These are phyloP conservation scores for Sebastes alutus DNA, from an alignment of 2,797 vertebrate genomes.

Conservation along the genomic window DNA sequence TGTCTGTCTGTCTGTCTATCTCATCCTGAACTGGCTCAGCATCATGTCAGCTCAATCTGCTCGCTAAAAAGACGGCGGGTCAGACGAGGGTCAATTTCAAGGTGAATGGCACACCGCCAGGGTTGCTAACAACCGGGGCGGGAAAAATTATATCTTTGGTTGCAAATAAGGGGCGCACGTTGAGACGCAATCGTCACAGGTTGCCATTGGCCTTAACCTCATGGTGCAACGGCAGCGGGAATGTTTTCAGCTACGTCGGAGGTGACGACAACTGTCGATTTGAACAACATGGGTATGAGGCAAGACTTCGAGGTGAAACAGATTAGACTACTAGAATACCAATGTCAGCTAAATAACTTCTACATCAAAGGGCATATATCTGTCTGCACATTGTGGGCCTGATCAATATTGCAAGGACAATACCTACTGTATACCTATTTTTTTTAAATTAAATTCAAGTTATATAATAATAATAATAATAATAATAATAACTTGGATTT, in stretches of 20 bases:
- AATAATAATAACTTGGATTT: no score
- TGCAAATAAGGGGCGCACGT: no score
- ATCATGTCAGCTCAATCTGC: not conserved
- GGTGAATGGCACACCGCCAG: no score
- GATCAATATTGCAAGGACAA: not conserved
- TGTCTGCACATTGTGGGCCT: not conserved
- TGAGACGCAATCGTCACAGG: accelerated
- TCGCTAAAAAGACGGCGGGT: not conserved
- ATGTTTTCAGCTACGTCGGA: no score
- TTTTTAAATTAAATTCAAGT: not conserved
- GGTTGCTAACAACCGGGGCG: accelerated
- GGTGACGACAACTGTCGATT: accelerated
- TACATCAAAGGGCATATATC: not conserved
- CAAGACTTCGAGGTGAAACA: no score
- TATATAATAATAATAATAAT: no score
- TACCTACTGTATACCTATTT: not conserved
- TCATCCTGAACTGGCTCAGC: not conserved
- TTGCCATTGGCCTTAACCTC: accelerated
- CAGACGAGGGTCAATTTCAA: no score
- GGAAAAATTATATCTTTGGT: no score
- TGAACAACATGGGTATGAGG: no score
- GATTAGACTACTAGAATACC: no score
- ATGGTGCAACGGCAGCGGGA: accelerated
- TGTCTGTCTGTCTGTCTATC: not conserved
- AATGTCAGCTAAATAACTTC: no score